Evolutionary conservation across 2,797 vertebrate species (phyloP), one percentile per base, ranked within the genome.

Genomic region (Anguilla megastoma): DNA sequence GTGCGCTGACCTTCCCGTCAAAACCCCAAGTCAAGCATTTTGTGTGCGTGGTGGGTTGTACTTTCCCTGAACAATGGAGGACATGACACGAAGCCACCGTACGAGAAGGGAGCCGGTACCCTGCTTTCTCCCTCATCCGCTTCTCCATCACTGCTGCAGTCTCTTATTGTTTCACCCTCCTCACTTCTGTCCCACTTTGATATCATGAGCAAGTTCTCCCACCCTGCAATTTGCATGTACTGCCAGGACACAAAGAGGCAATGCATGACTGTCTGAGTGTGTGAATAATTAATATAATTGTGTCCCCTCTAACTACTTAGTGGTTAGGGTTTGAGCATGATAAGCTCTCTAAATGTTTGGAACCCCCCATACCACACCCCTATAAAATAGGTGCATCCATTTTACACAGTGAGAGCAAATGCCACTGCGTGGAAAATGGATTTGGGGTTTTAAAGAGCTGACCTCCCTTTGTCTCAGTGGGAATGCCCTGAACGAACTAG

Each of bases 241-340:
- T 16, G 30, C 56, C 63, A 60, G 80, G 87, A 63, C 60, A 66
- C 27, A 56, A 85, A 30, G 84, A 45, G 30, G 16, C 45, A 6
- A 24, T 24, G 52, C 10, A 30, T 30, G 58, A 58, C 66, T n/a
- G 52, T 76, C 69, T 85, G 84, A 82, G 79, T 82, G 79, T 76
- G 66, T 88, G 84, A 74, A 85, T 88, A 88, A 79, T 88, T 88
- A 76, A 7, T 27, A 63, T 88, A 76, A 79, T 85, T 88, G 83
- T 76, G 36, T 50, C 63, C 52, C 71, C 87, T 88, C 66, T 85
- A 85, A 85, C 52, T 76, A 54, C 84, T 85, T 48, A 84, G 48
- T 27, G 45, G 79, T 52, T 83, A n/a, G 58, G 87, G 76, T 85
- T 30, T 27, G 69, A 45, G 83, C 69, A 54, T 76, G 87, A 45